Evolutionary conservation across 2,888 invertebrate genomes (phyloP).

Genomic region (Cotesia congregata): DNA sequence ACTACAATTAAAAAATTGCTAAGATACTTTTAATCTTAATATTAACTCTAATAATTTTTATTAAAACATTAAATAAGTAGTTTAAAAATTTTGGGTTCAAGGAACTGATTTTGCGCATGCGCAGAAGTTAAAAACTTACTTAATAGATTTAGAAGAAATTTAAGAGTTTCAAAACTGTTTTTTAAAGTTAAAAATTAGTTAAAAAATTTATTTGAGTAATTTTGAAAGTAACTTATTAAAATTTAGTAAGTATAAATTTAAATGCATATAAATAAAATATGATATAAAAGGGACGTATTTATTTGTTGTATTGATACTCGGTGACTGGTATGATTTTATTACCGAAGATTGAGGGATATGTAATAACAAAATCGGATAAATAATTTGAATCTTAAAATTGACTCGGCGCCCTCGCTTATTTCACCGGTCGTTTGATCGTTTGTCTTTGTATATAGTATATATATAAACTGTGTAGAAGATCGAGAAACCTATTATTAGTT

Average conservation of each 20-base stretch:
- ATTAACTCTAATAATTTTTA: too few species aligned
- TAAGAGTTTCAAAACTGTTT: too few species aligned
- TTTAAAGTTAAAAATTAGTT: too few species aligned
- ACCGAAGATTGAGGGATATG: slow-evolving; percentile 6
- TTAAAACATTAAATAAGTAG: too few species aligned
- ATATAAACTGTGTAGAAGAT: slow-evolving; percentile 26
- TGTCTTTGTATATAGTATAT: slow-evolving; percentile 23
- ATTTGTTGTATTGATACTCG: not conserved
- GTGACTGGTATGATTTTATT: slow-evolving; percentile 6
- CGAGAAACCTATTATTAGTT: slow-evolving; percentile 33
- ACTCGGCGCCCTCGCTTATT: slow-evolving; percentile 37
- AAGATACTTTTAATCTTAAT: too few species aligned
- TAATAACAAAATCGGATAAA: slow-evolving; percentile 7
- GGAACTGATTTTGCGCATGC: too few species aligned
- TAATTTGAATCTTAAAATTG: slow-evolving; percentile 34
- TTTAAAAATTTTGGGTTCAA: too few species aligned
- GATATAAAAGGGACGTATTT: not conserved
- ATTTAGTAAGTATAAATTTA: not conserved
- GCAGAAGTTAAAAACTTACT: too few species aligned
- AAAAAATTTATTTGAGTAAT: too few species aligned
- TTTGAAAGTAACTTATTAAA: too few species aligned
- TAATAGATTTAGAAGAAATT: too few species aligned
- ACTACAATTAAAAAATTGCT: too few species aligned
- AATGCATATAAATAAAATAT: not conserved
- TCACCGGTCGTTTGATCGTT: not conserved